phyloP scores from a whole-genome alignment of 2,113 vertebrate genomes.

The Euleptes europaea region DNA sequence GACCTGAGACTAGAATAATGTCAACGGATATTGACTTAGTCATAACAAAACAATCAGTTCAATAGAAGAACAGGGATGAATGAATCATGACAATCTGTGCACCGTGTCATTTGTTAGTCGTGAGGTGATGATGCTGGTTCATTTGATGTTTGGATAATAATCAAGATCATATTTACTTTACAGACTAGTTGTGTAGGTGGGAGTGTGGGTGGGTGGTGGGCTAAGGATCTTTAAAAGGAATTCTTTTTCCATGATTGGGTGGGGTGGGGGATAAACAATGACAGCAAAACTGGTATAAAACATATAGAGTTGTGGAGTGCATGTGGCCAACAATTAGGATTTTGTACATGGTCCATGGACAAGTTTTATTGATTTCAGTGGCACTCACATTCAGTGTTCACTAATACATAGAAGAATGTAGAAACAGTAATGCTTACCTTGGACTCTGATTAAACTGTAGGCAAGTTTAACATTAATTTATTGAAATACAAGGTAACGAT shows the following conservation, averaged over 20 bases:
- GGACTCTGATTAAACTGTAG: not conserved
- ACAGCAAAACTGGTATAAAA: too few species aligned
- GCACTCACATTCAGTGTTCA: not conserved
- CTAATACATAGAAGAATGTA: not conserved
- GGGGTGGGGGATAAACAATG: too few species aligned
- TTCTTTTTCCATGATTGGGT: too few species aligned
- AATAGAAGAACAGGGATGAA: not conserved
- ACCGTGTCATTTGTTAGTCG: not conserved
- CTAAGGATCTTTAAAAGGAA: too few species aligned
- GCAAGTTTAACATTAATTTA: too few species aligned
- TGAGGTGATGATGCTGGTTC: not conserved
- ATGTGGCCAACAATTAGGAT: not conserved
- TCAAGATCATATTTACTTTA: not conserved
- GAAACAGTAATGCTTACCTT: not conserved
- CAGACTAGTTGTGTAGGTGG: too few species aligned
- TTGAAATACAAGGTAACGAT: not conserved
- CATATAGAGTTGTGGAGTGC: too few species aligned
- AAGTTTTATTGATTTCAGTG: not conserved
- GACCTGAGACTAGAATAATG: not conserved
- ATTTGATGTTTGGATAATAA: not conserved
- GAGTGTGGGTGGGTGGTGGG: too few species aligned
- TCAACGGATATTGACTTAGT: not conserved
- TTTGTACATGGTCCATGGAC: not conserved
- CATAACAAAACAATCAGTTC: not conserved
- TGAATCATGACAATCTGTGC: not conserved